Base-by-base conservation (phyloP, 1,140 invertebrate genomes). In the Euura lappo region DNA sequence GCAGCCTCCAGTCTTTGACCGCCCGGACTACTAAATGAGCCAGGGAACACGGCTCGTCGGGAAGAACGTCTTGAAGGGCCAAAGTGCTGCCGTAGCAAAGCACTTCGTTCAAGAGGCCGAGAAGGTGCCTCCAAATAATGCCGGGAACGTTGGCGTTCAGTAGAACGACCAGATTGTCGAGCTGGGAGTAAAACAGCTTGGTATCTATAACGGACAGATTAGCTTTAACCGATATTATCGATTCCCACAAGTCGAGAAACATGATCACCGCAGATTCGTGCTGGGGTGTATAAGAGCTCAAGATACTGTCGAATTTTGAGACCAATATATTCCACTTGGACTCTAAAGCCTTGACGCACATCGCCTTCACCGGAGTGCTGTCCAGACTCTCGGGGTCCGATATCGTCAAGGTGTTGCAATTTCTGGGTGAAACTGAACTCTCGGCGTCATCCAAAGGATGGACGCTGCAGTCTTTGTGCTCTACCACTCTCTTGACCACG, bases 171-270 rank as follows among this genome's bases (percentile, higher is more conserved):
- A 97, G 93, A 77, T 91, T 91, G 77, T 96, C 94, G 72, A 97
- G 86, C 79, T 96, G 92, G 28, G 93, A 92, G 85, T 96, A 96
- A 83, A 96, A 97, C 4, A 95, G 93, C 80, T 96, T 95, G 3
- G 95, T 96, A 81, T 96, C 95, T 72, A 95, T 93, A 8, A 96
- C 92, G 42, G 94, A 96, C 43, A 97, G 88, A 88, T 96, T 97
- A 10, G 95, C 94, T 86, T 95, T 96, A 0, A 97, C 94, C 66
- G 94, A 96, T 81, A 97, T 96, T n/a, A 95, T 95, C 74, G 94
- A 94, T 81, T 96, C 94, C 95, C 95, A 97, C 7, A 97, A 86
- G 71, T 93, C 92, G 65, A 97, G 89, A 82, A 97, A 96, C 43
- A 94, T 95, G 51, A 96, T 89, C 67, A 96, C 85, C 3, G 88